phyloP scores from a whole-genome alignment of 2,797 vertebrate species.

The Rhinogobio ventralis region DNA sequence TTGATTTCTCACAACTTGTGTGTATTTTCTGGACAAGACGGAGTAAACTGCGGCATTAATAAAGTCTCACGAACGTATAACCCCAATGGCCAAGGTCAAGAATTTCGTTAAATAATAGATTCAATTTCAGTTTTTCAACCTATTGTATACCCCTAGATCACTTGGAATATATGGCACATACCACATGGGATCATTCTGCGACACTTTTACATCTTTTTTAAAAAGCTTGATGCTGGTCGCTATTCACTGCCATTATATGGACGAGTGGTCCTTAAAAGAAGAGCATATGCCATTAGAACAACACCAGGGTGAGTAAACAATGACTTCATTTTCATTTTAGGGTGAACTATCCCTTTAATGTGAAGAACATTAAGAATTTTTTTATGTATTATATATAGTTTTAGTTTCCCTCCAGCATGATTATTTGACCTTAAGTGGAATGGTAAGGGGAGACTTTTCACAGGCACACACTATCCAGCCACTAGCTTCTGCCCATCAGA shows the following conservation, averaged over 20 bases:
- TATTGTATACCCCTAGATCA: background rate
- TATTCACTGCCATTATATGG: background rate
- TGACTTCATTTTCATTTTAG: background rate
- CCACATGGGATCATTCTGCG: background rate
- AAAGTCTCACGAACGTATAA: too few species aligned
- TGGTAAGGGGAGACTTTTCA: constrained; percentile 75
- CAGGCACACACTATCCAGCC: constrained; percentile 72
- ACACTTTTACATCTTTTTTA: background rate
- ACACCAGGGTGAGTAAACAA: background rate
- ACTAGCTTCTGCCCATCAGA: constrained; percentile 72
- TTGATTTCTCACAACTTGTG: too few species aligned
- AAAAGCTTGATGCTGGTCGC: background rate
- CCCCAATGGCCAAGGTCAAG: background rate
- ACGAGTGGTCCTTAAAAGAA: background rate
- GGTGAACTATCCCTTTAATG: background rate
- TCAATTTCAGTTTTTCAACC: background rate
- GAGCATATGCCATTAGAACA: background rate
- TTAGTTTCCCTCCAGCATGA: constrained; percentile 35
- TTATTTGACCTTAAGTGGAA: constrained; percentile 63
- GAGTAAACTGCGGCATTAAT: too few species aligned
- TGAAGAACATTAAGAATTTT: background rate
- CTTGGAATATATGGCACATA: background rate
- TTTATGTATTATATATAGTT: constrained; percentile 23
- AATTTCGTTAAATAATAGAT: background rate
- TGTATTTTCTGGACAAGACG: too few species aligned